phyloP scores from a whole-genome alignment of 2,888 invertebrate species.

The Anagyrus pseudococci region DNA sequence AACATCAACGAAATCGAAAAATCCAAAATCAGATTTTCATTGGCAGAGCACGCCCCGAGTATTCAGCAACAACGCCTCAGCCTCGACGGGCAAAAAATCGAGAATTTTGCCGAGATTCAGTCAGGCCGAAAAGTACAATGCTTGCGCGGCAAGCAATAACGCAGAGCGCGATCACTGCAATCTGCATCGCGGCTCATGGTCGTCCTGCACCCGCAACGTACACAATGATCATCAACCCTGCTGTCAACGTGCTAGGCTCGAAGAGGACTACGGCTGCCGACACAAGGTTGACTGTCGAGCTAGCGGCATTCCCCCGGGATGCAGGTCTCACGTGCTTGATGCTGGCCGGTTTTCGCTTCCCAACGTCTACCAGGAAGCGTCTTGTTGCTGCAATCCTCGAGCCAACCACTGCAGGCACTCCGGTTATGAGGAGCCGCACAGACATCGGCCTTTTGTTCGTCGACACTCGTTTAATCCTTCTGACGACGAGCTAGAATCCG shows the following conservation, averaged over 20 bases:
- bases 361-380: slow-evolving; percentile 6
- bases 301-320: not conserved
- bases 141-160: slow-evolving; percentile 21
- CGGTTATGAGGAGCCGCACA: slow-evolving; percentile 6
- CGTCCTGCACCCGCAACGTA: slow-evolving; percentile 14
- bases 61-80: slow-evolving; percentile 26
- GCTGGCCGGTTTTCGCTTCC: slow-evolving; percentile 27
- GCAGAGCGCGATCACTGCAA: slow-evolving; percentile 7
- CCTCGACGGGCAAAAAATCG: slow-evolving; percentile 49
- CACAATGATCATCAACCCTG: slow-evolving; percentile 25
- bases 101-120: slow-evolving; percentile 35
- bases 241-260: slow-evolving; percentile 12
- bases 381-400: slow-evolving; percentile 6
- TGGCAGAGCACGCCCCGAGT: slow-evolving; percentile 40
- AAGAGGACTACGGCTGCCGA: slow-evolving; percentile 14
- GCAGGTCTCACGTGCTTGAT: slow-evolving; percentile 8
- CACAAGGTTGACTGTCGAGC: slow-evolving; percentile 14
- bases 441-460: slow-evolving; percentile 16
- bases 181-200: not conserved
- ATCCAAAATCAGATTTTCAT: slow-evolving; percentile 26
- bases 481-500: slow-evolving; percentile 28
- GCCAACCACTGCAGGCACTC: slow-evolving; percentile 7
- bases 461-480: slow-evolving; percentile 32
- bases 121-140: slow-evolving; percentile 18
- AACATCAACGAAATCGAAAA: slow-evolving; percentile 28